These are phyloP conservation scores for Rhopilema esculentum DNA, from an alignment of 30 jellyfish, hydroid and myxozoan genomes.

Conservation along the genomic window DNA sequence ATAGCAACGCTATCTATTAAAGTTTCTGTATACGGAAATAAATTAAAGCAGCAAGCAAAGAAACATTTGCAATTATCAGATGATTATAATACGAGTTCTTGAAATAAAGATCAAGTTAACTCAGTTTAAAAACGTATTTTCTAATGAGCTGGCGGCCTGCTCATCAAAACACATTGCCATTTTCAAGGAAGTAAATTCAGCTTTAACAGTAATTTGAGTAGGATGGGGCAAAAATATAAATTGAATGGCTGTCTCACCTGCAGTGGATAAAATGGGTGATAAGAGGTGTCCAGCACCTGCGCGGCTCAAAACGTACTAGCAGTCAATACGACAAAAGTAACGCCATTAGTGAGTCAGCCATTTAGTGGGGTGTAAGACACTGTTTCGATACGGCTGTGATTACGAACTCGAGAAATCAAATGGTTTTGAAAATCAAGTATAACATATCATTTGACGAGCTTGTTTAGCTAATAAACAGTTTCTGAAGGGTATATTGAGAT, in stretches of 20 bases:
- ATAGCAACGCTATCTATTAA: too few species aligned
- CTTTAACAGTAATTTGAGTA: too few species aligned
- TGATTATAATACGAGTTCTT: too few species aligned
- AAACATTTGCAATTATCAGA: too few species aligned
- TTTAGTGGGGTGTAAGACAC: background rate
- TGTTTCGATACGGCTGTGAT: background rate
- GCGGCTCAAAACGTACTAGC: background rate
- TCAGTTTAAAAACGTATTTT: too few species aligned
- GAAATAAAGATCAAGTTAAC: too few species aligned
- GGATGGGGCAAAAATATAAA: background rate
- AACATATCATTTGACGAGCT: background rate
- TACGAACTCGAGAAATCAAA: background rate
- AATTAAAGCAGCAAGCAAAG: too few species aligned
- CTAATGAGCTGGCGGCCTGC: background rate
- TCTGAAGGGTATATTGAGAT: background rate
- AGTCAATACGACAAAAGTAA: background rate
- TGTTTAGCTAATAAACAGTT: background rate
- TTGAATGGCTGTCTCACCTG: background rate
- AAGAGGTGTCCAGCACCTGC: background rate
- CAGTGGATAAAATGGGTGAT: background rate
- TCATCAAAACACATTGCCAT: background rate
- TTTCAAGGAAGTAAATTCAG: too few species aligned
- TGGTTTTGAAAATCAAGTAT: background rate
- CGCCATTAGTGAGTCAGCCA: background rate
- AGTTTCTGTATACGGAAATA: too few species aligned